Evolutionary conservation across 2,888 invertebrate species (phyloP), one percentile per base, ranked within the genome.

Genomic region (Eristalis intricaria): DNA sequence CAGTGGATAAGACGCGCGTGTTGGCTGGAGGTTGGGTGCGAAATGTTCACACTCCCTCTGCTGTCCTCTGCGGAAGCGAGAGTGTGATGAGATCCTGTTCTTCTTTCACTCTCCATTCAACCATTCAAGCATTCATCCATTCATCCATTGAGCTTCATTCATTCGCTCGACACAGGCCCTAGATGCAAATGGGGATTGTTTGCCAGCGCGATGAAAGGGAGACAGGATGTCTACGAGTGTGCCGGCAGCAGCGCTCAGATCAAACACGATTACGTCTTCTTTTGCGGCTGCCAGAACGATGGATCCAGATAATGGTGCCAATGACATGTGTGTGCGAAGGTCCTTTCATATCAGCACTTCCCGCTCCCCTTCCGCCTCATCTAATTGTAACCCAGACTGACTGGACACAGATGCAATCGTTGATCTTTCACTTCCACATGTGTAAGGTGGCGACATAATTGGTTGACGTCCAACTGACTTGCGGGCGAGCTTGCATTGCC

Each of bases 381-480:
- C 50, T 64, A 71, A 70, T 66, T 60, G 32, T 11, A 60, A 11
- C 56, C 15, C 63, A 66, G 71, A 66, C 32, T 29, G n/a, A 56
- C 68, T 50, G 13, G 65, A 38, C 22, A 35, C 58, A 65, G 58
- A 71, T 64, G 50, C 7, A 43, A 43, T 38, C 43, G 63, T 64
- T 56, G 74, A 66, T 73, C 71, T 13, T 26, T 38, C 60, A 23
- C 60, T 29, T 15, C 26, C 60, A 29, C 65, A 68, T 74, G 65
- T 70, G 82, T 78, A 32, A 70, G 79, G 83, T 15, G 43, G 87
- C 80, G 84, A 50, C 29, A 60, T 76, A 84, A 87, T 87, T 87
- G 87, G 79, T 84, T 75, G 76, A 73, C 75, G 71, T 80, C 75
- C 71, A 84, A 87, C 35, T 63, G 78, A 64, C 75, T 82, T 82